Evolutionary conservation across 2,888 invertebrate species (phyloP), one percentile per base, ranked within the genome.

Genomic region (Neoascia interrupta): DNA sequence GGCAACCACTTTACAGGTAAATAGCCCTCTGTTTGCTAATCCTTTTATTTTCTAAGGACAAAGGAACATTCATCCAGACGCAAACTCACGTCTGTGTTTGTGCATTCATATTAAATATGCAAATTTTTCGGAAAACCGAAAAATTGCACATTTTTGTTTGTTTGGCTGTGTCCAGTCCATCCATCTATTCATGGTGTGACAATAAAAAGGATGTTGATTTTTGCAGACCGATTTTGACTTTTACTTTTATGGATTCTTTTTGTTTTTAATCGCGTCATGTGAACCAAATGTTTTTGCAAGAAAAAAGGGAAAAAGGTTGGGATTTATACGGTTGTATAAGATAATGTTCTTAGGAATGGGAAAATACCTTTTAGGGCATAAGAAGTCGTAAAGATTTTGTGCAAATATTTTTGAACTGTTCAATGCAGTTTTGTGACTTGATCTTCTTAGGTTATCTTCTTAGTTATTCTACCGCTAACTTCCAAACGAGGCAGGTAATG

Each of bases 171-270:
- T n/a, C n/a, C n/a, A n/a, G n/a, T n/a, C n/a, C n/a, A n/a, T n/a
- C n/a, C n/a, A n/a, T n/a, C 23, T 28, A 2, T 1, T 3, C 15
- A 6, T 16, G 21, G 16, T 10, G 5, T 23, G 19, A 54, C 47
- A 69, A 49, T 54, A 61, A 61, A 68, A 60, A 19, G 15, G 47
- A 61, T 49, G 69, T 61, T 66, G 51, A 68, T 60, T 68, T 74
- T 74, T 47, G 68, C 47, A 39, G 56, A 74, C 51, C 66, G 34
- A 74, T 60, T 64, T 68, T 68, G 68, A 68, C 68, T 68, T 74
- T 61, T 34, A 43, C 19, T 39, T 61, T 61, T 68, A 69, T 53
- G 43, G 36, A n/a, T n/a, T n/a, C n/a, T n/a, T n/a, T n/a, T n/a
- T n/a, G n/a, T n/a, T n/a, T n/a, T n/a, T n/a, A n/a, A n/a, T n/a